Evolutionary conservation across 2,113 vertebrate genomes (phyloP).

Genomic region (Sorex araneus): DNA sequence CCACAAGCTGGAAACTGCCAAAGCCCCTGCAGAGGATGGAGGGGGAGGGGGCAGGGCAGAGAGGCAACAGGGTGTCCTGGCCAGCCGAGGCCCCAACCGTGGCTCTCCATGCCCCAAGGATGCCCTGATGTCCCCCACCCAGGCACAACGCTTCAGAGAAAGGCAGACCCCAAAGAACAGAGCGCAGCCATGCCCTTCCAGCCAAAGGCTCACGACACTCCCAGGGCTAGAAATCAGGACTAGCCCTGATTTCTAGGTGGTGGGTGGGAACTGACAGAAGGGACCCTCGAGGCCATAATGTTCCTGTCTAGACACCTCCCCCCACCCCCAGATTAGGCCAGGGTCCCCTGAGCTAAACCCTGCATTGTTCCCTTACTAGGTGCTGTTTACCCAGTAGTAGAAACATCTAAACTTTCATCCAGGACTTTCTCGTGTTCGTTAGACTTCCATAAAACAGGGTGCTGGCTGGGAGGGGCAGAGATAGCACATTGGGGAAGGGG

Average conservation of each 20-base stretch:
- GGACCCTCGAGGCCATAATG: too few relatives aligned
- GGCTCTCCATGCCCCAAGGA: accelerated
- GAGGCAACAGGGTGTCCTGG: accelerated
- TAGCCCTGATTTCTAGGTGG: not conserved
- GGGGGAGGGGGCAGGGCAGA: not conserved
- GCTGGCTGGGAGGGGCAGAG: too few relatives aligned
- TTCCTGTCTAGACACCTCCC: not conserved
- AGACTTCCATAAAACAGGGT: too few relatives aligned
- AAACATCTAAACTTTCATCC: not conserved
- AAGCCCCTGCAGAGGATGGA: not conserved
- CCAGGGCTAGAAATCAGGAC: not conserved
- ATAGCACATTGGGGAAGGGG: too few relatives aligned
- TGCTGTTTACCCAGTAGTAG: not conserved
- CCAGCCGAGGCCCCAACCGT: accelerated
- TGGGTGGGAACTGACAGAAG: not conserved
- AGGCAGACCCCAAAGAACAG: not conserved
- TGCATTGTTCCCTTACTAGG: not conserved
- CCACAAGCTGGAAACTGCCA: not conserved
- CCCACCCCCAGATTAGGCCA: too few relatives aligned
- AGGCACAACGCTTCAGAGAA: not conserved
- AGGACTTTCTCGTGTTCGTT: not conserved
- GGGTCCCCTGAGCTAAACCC: too few relatives aligned
- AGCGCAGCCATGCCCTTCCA: not conserved
- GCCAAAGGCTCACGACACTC: not conserved
- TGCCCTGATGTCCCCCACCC: too few relatives aligned